These are phyloP conservation scores for Caenorhabditis macrosperma DNA, from an alignment of 2,888 invertebrate species.

Conservation along the genomic window DNA sequence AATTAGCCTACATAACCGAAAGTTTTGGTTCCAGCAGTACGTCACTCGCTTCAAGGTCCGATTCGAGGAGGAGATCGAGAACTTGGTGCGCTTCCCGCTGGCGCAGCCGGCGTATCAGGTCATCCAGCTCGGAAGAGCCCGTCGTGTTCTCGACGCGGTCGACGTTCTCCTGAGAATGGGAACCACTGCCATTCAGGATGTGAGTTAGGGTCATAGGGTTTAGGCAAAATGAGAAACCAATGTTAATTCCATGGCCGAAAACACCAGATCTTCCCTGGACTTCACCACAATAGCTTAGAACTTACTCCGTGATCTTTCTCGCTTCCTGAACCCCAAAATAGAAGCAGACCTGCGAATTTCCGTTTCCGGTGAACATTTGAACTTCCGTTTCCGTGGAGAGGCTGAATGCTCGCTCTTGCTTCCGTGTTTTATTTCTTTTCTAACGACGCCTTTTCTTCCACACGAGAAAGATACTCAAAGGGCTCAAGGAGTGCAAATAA, in stretches of 20 bases:
- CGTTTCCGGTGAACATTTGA: too few relatives aligned
- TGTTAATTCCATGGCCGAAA: neutral
- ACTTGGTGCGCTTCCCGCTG: neutral
- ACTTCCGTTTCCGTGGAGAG: too few relatives aligned
- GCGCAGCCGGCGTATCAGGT: neutral
- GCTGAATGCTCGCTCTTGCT: too few relatives aligned
- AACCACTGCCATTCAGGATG: slow-evolving; percentile 1
- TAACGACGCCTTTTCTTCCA: too few relatives aligned
- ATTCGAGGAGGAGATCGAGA: neutral
- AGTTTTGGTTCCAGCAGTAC: slow-evolving; percentile 10
- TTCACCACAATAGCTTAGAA: too few relatives aligned
- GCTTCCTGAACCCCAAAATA: too few relatives aligned
- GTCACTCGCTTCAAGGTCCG: slow-evolving; percentile 21
- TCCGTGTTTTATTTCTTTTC: too few relatives aligned
- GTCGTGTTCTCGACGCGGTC: slow-evolving; percentile 6
- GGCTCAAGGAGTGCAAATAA: too few relatives aligned
- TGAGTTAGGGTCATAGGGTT: neutral
- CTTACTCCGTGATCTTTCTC: too few relatives aligned
- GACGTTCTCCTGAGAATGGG: slow-evolving; percentile 12
- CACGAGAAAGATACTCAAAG: too few relatives aligned
- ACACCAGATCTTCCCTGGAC: neutral
- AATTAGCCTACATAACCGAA: neutral
- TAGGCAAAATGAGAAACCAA: neutral
- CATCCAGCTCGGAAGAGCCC: slow-evolving; percentile 14
- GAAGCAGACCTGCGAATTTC: too few relatives aligned